phyloP scores from a whole-genome alignment of 2,113 vertebrate genomes.

The Tyto alba region DNA sequence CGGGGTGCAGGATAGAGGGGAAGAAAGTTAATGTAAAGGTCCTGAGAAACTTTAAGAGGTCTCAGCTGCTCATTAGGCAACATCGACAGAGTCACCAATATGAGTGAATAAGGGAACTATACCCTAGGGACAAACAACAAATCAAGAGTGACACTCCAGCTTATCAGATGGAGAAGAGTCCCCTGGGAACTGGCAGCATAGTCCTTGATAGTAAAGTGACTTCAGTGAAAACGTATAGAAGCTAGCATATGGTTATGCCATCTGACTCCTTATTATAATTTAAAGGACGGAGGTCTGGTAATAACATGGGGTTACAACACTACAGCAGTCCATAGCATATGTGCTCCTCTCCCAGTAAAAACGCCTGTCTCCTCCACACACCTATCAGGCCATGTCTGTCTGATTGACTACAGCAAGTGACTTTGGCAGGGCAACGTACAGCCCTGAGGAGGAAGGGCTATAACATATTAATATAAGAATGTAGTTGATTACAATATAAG shows the following conservation, averaged over 20 bases:
- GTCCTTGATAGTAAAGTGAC: not conserved
- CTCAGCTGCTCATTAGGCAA: not conserved
- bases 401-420: conserved; percentile 61
- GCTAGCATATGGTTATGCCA: not conserved
- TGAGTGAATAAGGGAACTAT: not conserved
- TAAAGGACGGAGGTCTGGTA: conserved; percentile 5
- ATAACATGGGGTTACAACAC: not conserved
- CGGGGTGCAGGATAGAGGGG: not conserved
- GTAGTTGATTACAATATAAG: conserved; percentile 41
- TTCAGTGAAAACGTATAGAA: not conserved
- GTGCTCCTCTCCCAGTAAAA: not conserved
- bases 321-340: not conserved
- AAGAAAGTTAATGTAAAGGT: not conserved
- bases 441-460: not conserved
- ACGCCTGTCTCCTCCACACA: not conserved
- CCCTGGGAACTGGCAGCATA: not conserved
- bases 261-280: conserved; percentile 1
- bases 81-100: not conserved
- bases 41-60: not conserved
- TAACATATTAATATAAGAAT: conserved; percentile 44
- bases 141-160: not conserved
- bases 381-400: not conserved
- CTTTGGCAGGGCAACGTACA: not conserved
- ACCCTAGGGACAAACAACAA: not conserved
- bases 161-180: not conserved